A percentile compares a stretch with the other conserved stretches of the same genome.
phyloP scores from a whole-genome alignment of 2,797 vertebrate species.

The Botia almorhae region DNA sequence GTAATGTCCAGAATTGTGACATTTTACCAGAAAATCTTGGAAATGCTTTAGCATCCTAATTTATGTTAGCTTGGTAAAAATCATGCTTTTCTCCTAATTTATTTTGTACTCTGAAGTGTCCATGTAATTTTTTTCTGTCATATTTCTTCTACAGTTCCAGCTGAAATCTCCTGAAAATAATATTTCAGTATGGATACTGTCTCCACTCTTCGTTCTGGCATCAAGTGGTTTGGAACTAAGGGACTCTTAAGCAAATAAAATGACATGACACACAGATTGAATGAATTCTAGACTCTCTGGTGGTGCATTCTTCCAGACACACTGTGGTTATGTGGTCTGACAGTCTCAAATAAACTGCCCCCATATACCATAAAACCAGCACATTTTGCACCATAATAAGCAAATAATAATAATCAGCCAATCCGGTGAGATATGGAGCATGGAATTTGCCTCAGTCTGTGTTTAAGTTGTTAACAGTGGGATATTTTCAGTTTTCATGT shows the following conservation, averaged over 20 bases:
- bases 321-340: constrained; percentile 18
- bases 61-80: constrained; percentile 12
- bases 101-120: neutral
- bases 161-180: constrained; percentile 20
- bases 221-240: constrained; percentile 34
- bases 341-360: constrained; percentile 23
- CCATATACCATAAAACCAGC: constrained; percentile 18
- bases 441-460: constrained; percentile 32
- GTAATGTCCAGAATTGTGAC: constrained; percentile 15
- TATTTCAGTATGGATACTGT: constrained; percentile 28
- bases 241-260: constrained; percentile 47
- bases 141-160: neutral
- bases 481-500: constrained; percentile 44
- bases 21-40: constrained; percentile 23
- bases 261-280: constrained; percentile 35
- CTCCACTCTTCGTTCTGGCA: constrained; percentile 37
- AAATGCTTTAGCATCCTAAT: neutral
- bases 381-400: constrained; percentile 25
- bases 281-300: constrained; percentile 27
- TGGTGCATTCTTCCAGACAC: constrained; percentile 22
- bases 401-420: constrained; percentile 34
- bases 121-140: neutral
- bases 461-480: constrained; percentile 34
- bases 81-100: neutral
- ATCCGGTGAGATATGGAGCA: constrained; percentile 36